Conservation (phyloP, 2,888 invertebrate species). For the Nineta flava region DNA sequence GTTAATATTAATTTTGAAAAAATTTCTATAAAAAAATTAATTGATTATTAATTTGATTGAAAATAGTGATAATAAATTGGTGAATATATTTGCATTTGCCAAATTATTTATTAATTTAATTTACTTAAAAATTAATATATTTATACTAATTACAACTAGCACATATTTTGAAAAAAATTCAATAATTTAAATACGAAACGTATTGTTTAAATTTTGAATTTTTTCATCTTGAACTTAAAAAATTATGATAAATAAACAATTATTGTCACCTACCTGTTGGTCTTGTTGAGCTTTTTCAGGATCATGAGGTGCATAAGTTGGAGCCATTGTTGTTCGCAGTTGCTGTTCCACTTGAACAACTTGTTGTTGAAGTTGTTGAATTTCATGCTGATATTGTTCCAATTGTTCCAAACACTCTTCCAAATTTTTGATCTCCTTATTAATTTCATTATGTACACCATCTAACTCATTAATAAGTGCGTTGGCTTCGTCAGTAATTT, state of each 20-base stretch:
- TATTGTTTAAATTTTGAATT: no score
- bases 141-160: not conserved
- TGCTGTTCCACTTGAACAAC: conserved; percentile 79
- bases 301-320: conserved; percentile 68
- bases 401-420: conserved; percentile 68
- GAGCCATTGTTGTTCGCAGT: conserved; percentile 65
- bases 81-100: not conserved
- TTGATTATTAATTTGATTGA: not conserved
- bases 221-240: no score
- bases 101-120: not conserved
- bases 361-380: conserved; percentile 58
- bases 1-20: not conserved
- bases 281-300: conserved; percentile 65
- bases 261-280: conserved; percentile 62
- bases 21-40: not conserved
- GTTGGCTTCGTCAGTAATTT: conserved; percentile 54
- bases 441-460: conserved; percentile 40
- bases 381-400: conserved; percentile 76
- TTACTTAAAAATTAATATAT: not conserved
- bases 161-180: not conserved
- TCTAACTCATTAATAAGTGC: conserved; percentile 55
- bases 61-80: not conserved
- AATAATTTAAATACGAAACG: no score
- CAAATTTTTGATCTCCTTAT: conserved; percentile 47
- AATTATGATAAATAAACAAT: no score